Evolutionary conservation across 2,113 vertebrate species (phyloP), one percentile per base, ranked within the genome.

Genomic region (Pollachius pollachius): DNA sequence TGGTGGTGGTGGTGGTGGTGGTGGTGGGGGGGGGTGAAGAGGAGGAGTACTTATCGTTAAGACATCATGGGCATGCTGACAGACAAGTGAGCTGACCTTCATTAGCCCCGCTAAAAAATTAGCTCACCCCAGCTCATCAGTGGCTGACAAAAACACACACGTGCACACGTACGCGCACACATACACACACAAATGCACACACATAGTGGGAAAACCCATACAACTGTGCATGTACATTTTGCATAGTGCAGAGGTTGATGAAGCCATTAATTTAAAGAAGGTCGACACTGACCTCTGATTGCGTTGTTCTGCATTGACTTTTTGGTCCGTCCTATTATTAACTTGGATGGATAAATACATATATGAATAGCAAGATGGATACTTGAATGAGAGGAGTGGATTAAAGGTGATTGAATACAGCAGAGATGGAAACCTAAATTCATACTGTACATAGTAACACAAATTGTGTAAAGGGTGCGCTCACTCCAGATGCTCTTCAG

Each of bases 41-140:
- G 84, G 80, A 84, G 76, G 87, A 88, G 85, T 89, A 88, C 89
- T 88, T 79, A 87, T 88, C 85, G 89, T 91, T 86, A 88, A 79
- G 76, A 87, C 75, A 34, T 34, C 30, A 34, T 34, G 30, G 30
- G 4, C 30, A 34, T 34, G 30, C 41, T 69, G 87, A 69, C 74
- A 80, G 78, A 67, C 87, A 81, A 82, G 71, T 73, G 77, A 62
- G 74, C 41, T 91, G 87, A 90, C 90, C 90, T 92, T 93, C 90
- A 90, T 91, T 92, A 92, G 75, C 84, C 81, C 72, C 83, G 84
- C 85, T 85, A 89, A 90, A 92, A 90, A 92, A 91, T 91, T 92
- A 89, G 85, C 88, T 90, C 89, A 89, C 90, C 89, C 86, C 69
- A 79, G 79, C 86, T 91, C 90, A 82, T 84, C 79, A 77, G 73